Percentiles rank a stretch among this genome's conserved stretches.
These are phyloP conservation scores for Eulemur rubriventer DNA, from an alignment of 2,797 vertebrate genomes.

Conservation along the genomic window DNA sequence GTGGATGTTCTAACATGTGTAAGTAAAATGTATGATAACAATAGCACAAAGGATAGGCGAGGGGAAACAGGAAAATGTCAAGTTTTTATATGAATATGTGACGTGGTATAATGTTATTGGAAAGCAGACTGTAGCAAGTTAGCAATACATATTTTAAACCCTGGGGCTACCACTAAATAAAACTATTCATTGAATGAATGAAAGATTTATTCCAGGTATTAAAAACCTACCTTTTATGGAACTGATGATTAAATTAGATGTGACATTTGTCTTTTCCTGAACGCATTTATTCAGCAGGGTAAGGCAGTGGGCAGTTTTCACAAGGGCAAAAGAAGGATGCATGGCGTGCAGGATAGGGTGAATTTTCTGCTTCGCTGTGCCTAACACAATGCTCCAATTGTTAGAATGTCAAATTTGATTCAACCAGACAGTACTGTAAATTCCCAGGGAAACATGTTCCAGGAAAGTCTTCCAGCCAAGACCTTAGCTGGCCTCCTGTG, in stretches of 20 bases:
- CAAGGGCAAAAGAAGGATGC: constrained; percentile 57
- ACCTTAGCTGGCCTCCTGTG: constrained; percentile 73
- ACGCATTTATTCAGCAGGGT: neutral
- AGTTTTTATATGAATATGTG: neutral
- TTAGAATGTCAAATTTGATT: constrained; percentile 73
- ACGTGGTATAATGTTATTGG: neutral
- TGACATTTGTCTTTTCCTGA: neutral
- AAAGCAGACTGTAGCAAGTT: neutral
- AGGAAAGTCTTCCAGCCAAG: constrained; percentile 58
- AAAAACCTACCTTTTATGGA: neutral
- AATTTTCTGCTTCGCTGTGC: constrained; percentile 56
- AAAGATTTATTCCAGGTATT: constrained; percentile 7
- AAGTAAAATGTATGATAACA: neutral
- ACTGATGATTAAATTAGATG: constrained; percentile 24
- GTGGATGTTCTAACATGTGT: neutral
- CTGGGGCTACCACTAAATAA: neutral
- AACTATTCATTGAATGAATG: constrained; percentile 9
- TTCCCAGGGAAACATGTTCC: constrained; percentile 74
- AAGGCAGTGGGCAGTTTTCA: constrained; percentile 18
- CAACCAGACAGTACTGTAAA: constrained; percentile 46
- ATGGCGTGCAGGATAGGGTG: constrained; percentile 54
- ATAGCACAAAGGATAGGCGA: neutral
- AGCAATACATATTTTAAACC: neutral
- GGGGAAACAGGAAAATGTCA: neutral
- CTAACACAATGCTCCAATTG: constrained; percentile 62